Base-by-base conservation (phyloP, 2,888 invertebrate species). In the Eumerus sabulonum region DNA sequence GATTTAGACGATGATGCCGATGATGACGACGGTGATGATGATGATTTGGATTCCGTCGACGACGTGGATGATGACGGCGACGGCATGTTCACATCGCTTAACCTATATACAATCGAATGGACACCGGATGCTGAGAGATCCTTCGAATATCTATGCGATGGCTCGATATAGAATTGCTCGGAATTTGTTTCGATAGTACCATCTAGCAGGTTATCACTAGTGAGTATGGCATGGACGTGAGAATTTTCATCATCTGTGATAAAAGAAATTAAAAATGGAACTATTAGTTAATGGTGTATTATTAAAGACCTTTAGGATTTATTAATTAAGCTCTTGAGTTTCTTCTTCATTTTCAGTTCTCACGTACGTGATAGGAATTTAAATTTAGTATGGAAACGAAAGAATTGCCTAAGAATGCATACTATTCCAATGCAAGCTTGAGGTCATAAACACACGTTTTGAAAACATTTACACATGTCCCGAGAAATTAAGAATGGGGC, bases 201-300 rank as follows among this genome's bases (percentile, higher is more conserved):
- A 87, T 98, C 97, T 89, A 98, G 95, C 71, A 96, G 91, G 68
- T 97, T 97, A 76, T 96, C 94, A 71, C 92, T 91, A 76, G 96
- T 96, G 84, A 98, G 92, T 84, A 97, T 90, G 44, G 97, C 98
- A 86, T 95, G 94, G 62, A 97, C 95, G 82, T 92, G 90, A 12
- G 96, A 94, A 54, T 91, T 91, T 82, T 96, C 95, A 85, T 96
- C 96, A 90, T 93, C 96, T 96, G 91, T 40, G 92, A 91, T 82
- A 14, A 63, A n/a, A 66, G n/a, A 51, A 2, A 54, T 5, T 42
- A 59, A 45, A 27, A 45, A 16, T 36, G 27, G 19, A 14, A 47
- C n/a, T 18, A 67, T 77, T 72, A 67, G 40, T 62, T 47, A n/a
- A 53, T 9, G n/a, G 62, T 51, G 16, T 42, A 35, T 27, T 38